A percentile compares a stretch with the other conserved stretches of the same genome.
Conservation (phyloP, 2,113 vertebrate species). For the Vanacampus margaritifer region DNA sequence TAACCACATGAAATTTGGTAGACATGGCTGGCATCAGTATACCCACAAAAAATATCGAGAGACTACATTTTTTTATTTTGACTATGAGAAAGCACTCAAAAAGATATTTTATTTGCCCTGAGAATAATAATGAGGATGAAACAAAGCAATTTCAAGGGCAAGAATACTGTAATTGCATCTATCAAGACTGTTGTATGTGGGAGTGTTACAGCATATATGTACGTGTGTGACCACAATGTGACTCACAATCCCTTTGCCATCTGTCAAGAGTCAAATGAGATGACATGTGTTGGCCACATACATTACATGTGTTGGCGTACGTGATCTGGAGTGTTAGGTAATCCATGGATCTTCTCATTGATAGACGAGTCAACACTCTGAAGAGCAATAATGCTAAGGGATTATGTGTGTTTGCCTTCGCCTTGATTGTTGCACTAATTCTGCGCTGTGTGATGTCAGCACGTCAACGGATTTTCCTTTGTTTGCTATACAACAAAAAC, state of each 20-base stretch:
- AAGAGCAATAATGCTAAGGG: background rate
- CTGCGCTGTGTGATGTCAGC: background rate
- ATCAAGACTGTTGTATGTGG: background rate
- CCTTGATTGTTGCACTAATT: background rate
- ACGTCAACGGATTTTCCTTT: too few species aligned
- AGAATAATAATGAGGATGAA: background rate
- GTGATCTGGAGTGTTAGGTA: background rate
- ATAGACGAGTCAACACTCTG: background rate
- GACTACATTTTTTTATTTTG: background rate
- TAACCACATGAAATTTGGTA: too few species aligned
- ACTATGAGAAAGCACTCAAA: background rate
- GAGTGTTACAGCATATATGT: background rate
- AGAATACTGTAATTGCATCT: background rate
- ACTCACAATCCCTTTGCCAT: background rate
- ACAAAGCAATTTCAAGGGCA: background rate
- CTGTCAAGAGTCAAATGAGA: constrained; percentile 4
- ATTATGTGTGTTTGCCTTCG: background rate
- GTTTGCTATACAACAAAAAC: too few species aligned
- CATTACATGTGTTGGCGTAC: background rate
- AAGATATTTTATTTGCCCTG: background rate
- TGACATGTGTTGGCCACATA: background rate
- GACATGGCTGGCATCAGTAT: too few species aligned
- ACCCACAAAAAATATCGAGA: too few species aligned
- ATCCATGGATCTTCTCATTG: background rate
- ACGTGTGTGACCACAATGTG: background rate